Base-by-base conservation (phyloP, 2,888 invertebrate genomes). In the Phyllotreta striolata region DNA sequence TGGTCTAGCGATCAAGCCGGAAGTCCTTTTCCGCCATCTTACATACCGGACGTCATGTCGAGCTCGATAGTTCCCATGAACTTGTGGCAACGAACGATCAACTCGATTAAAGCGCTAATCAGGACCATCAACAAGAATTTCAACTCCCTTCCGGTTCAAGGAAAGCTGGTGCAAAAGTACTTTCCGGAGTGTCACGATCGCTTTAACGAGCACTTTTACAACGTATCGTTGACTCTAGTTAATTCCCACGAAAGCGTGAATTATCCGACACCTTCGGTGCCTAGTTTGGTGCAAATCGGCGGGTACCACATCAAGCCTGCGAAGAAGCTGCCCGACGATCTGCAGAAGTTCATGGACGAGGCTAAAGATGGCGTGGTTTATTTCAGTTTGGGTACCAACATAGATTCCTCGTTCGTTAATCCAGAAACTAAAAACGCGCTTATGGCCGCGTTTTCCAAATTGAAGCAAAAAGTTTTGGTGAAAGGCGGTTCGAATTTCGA, bases 391-490 rank as follows among this genome's bases (percentile, higher is more conserved):
- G 88, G 88, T 1, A 85, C 88, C 0, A 85, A 85, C 66, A 79
- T 87, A 0, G 81, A 83, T 60, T 85, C 85, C 63, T 78, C 82
- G 6, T 83, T 87, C 68, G 74, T 90, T 54, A 83, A 85, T 0
- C 69, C 74, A 0, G 83, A 84, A 0, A 85, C 84, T 67, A 78
- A 82, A 12, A 76, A 83, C 12, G 84, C 81, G 0, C 83, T 90
- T 37, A 76, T 86, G 3, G 84, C 85, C 61, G 85, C 84, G 1
- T 86, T 90, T 55, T 79, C 83, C 1, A 83, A 82, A 66, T 71
- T 89, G 0, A 87, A 88, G 66, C 86, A 88, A 66, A 85, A 84
- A 2, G 84, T 90, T 0, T 73, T 90, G 13, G 89, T 88, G 89
- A 90, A 90, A 80, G 89, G 87, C 86, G 89, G 89, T 69, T 84